phyloP scores from a whole-genome alignment of 2,113 vertebrate genomes.

The Lepidiolamprologus cunningtoni region DNA sequence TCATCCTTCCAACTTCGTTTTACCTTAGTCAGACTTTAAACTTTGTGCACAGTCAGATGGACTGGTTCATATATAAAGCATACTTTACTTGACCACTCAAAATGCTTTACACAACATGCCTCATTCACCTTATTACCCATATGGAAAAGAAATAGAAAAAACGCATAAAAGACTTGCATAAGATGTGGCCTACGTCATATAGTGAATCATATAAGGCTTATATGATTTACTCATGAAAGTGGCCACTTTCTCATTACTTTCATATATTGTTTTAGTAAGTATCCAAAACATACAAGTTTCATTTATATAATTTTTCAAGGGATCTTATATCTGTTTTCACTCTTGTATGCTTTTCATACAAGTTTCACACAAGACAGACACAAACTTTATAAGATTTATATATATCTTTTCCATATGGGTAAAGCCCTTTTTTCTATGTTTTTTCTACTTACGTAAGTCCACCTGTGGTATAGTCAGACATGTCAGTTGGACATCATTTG shows the following conservation, averaged over 20 bases:
- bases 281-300: background rate
- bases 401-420: background rate
- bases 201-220: background rate
- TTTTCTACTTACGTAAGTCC: background rate
- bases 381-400: background rate
- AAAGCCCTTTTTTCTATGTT: background rate
- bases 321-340: background rate
- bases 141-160: background rate
- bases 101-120: background rate
- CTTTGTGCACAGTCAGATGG: background rate
- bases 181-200: background rate
- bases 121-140: background rate
- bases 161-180: background rate
- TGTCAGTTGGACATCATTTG: background rate
- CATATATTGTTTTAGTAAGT: background rate
- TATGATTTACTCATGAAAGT: background rate
- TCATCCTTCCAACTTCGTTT: background rate
- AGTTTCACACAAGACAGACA: background rate
- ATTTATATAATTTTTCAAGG: background rate
- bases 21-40: background rate
- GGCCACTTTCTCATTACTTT: background rate
- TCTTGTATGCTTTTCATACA: background rate
- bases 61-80: background rate
- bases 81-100: background rate
- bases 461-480: background rate